A percentile compares a stretch with the other conserved stretches of the same genome.
These are phyloP conservation scores for Periophthalmus magnuspinnatus DNA, from an alignment of 2,797 vertebrate genomes.

Conservation along the genomic window DNA sequence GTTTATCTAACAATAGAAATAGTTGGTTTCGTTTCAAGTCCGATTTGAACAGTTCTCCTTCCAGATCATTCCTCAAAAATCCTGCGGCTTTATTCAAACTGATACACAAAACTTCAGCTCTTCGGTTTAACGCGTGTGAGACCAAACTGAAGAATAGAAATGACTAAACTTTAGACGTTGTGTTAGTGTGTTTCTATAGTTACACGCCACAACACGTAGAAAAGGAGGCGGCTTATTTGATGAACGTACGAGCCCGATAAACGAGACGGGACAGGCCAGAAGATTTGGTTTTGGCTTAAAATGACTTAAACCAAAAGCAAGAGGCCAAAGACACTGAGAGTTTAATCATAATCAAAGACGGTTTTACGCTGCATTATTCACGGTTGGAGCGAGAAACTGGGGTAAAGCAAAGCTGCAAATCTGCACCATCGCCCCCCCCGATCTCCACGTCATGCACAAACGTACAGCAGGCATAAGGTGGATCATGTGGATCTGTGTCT, in stretches of 20 bases:
- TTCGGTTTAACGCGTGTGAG: neutral
- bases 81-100: neutral
- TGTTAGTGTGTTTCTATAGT: neutral
- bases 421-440: too few species aligned
- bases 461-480: too few species aligned
- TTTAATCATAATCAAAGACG: too few species aligned
- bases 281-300: neutral
- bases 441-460: too few species aligned
- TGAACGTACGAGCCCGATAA: neutral
- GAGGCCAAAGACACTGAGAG: neutral
- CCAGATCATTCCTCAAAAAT: constrained; percentile 1
- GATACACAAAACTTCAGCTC: neutral
- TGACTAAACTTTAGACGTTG: neutral
- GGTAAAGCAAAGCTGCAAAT: too few species aligned
- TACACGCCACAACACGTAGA: neutral
- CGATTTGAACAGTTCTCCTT: constrained; percentile 9
- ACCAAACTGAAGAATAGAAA: neutral
- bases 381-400: too few species aligned
- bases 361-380: too few species aligned
- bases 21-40: constrained; percentile 24
- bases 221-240: neutral
- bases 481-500: too few species aligned
- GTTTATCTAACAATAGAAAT: constrained; percentile 5
- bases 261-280: neutral
- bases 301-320: neutral